Evolutionary conservation across 1,140 invertebrate species (phyloP).

Genomic region (Diabrotica undecimpunctata): DNA sequence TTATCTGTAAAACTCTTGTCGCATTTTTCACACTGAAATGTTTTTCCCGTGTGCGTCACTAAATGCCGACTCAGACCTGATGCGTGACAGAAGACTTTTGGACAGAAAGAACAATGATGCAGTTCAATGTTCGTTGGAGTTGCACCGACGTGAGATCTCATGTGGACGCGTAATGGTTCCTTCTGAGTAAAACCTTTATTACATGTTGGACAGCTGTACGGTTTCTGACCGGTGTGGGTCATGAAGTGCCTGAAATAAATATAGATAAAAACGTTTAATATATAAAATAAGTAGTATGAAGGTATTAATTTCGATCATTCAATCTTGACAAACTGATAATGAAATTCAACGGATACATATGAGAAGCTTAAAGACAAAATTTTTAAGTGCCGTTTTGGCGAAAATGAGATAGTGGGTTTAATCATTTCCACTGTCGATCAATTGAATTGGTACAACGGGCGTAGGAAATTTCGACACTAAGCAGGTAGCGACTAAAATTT

Average conservation of each 20-base stretch:
- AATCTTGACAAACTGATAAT: too few species aligned
- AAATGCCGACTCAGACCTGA: slow-evolving; percentile 69
- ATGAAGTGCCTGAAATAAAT: slow-evolving; percentile 67
- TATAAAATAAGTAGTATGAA: not conserved
- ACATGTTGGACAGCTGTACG: slow-evolving; percentile 74
- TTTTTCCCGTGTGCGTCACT: slow-evolving; percentile 64
- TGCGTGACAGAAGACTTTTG: slow-evolving; percentile 64
- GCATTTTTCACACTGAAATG: slow-evolving; percentile 63
- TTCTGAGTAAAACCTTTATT: slow-evolving; percentile 70
- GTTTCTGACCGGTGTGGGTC: slow-evolving; percentile 81
- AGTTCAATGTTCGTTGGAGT: slow-evolving; percentile 56
- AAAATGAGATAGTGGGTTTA: too few species aligned
- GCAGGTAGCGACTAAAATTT: too few species aligned
- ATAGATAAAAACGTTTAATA: not conserved
- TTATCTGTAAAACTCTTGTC: slow-evolving; percentile 67
- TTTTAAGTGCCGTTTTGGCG: too few species aligned
- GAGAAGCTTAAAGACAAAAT: too few species aligned
- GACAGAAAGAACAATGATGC: slow-evolving; percentile 65
- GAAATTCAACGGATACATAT: too few species aligned
- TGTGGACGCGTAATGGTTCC: slow-evolving; percentile 61
- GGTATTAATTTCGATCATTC: too few species aligned
- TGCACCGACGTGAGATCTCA: slow-evolving; percentile 57
- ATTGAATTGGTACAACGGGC: too few species aligned
- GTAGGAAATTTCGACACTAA: too few species aligned
- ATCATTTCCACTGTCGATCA: too few species aligned